These are phyloP conservation scores for Nycticryphes semicollaris DNA, from an alignment of 2,113 vertebrate species.

Conservation along the genomic window DNA sequence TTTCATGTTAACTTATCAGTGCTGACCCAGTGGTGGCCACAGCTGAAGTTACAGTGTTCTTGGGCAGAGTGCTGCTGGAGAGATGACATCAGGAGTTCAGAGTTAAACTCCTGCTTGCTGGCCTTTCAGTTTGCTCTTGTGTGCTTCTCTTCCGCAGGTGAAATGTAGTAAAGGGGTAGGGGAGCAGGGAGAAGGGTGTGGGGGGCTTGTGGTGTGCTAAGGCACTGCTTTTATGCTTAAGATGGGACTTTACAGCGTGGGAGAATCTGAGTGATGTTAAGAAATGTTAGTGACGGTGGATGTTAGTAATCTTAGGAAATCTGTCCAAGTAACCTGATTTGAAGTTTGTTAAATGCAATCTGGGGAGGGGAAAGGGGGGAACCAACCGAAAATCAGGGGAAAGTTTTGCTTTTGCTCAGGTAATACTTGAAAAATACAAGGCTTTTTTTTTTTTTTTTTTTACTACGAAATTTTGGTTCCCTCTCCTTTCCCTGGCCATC, in stretches of 20 bases:
- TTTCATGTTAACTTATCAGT: neutral
- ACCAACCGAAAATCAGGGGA: too few species aligned
- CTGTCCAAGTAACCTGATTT: neutral
- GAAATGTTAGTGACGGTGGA: too few species aligned
- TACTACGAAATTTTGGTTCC: neutral
- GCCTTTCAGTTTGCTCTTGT: neutral
- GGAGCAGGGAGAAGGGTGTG: rapidly evolving
- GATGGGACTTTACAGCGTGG: neutral
- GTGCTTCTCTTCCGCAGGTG: neutral
- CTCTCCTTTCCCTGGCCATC: neutral
- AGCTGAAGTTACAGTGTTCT: neutral
- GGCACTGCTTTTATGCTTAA: neutral
- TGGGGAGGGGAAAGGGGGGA: too few species aligned
- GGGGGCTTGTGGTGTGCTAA: neutral
- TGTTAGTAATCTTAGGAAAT: too few species aligned
- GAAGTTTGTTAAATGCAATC: neutral
- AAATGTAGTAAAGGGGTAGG: too few species aligned
- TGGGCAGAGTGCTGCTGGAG: neutral
- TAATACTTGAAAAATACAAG: neutral
- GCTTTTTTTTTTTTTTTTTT: neutral
- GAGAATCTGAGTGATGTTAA: neutral
- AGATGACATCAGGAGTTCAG: neutral
- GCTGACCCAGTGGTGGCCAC: neutral
- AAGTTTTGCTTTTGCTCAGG: neutral
- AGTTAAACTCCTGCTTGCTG: neutral